Percentiles rank a stretch among this genome's conserved stretches.
Evolutionary conservation across 2,888 invertebrate species (phyloP).

Genomic region (Myathropa florea): DNA sequence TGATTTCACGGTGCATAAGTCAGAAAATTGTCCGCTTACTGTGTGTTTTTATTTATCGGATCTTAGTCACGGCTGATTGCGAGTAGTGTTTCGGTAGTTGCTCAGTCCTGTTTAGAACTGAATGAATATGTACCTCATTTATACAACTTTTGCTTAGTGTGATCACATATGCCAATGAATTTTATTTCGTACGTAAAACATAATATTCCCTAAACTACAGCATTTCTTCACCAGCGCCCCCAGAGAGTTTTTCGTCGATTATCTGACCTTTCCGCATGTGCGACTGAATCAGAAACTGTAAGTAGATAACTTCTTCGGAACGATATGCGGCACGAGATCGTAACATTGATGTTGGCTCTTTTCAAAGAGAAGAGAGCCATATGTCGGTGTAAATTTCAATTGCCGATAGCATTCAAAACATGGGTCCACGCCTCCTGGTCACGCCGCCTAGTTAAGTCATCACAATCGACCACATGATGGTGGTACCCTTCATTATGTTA

Average conservation of each 20-base stretch:
- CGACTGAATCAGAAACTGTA: conserved; percentile 31
- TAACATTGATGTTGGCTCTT: conserved; percentile 54
- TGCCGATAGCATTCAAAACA: conserved; percentile 68
- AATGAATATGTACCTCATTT: conserved; percentile 30
- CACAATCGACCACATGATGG: conserved; percentile 68
- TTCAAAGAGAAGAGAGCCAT: conserved; percentile 50
- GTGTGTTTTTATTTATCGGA: conserved; percentile 20
- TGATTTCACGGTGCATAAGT: conserved; percentile 66
- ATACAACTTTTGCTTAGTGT: conserved; percentile 46
- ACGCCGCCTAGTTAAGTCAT: conserved; percentile 70
- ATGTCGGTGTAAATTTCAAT: conserved; percentile 69
- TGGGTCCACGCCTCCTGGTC: conserved; percentile 64
- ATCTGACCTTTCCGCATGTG: conserved; percentile 48
- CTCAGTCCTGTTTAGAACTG: conserved; percentile 22
- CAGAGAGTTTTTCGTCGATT: conserved; percentile 45
- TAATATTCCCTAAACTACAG: conserved; percentile 17
- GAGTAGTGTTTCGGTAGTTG: conserved; percentile 13
- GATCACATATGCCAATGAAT: conserved; percentile 51
- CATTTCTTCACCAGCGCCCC: neutral
- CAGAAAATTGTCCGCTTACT: conserved; percentile 30
- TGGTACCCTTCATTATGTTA: neutral
- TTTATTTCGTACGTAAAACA: conserved; percentile 4
- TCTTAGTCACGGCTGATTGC: conserved; percentile 47
- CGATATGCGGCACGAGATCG: conserved; percentile 69
- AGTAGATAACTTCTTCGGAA: conserved; percentile 63